Base-by-base conservation (phyloP, 2,888 invertebrate species). In the Heliothis peltigera region DNA sequence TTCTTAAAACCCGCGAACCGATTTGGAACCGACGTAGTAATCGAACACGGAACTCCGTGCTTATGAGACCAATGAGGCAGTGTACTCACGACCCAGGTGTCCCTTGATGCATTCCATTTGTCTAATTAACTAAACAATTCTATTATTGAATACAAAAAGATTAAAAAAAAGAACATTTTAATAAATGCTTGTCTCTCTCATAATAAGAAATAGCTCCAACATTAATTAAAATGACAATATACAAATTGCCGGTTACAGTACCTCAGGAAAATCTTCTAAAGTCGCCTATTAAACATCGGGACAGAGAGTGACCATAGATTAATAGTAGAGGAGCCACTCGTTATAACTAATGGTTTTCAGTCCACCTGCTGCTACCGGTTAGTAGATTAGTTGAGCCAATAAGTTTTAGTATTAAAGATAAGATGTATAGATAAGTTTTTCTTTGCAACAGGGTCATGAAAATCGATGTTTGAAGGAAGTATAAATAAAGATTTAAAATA, bases 231-330 rank as follows among this genome's bases (percentile, higher is more conserved):
- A 19, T 22, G 56, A 61, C 64, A 47, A 12, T 18, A 44, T 57
- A 75, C 59, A 64, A 64, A 75, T 75, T 6, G 42, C 21, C 6
- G 42, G 22, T 18, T 25, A n/a, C 25, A 28, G 18, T 19, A 48
- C 32, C 42, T 49, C 25, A 47, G 49, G 69, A 59, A 74, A 62
- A 60, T 61, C 47, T 58, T 77, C 28, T 64, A 64, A 32, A 74
- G 28, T 39, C 58, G 35, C 15, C 59, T 19, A 70, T 72, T 74
- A 77, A 73, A 48, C 39, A 46, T 58, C 28, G 32, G 44, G 55
- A 52, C 61, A 19, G 53, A 51, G 43, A 60, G 21, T 70, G 64
- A 54, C 66, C 77, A 66, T 42, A 48, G 68, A 75, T 68, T 73
- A 73, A 73, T 77, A 42, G 52, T 53, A 21, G 47, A 12, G 6